Percentiles rank a stretch among this genome's conserved stretches.
These are phyloP conservation scores for Zeugodacus cucurbitae DNA, from an alignment of 1,140 invertebrate species.

Conservation along the genomic window DNA sequence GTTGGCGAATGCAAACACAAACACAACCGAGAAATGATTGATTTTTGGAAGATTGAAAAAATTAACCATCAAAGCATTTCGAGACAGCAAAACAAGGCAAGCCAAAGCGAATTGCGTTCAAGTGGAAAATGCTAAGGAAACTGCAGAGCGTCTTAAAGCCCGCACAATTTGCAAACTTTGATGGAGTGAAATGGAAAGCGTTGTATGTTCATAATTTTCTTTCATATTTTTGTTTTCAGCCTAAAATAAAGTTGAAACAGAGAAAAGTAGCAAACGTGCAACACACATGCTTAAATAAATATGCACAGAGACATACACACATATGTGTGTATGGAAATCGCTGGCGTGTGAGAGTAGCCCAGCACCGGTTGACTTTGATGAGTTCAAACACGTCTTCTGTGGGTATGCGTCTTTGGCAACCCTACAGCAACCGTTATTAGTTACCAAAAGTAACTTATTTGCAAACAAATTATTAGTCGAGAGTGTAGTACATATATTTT, in stretches of 20 bases:
- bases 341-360: too few relatives aligned
- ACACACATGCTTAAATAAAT: not conserved
- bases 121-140: not conserved
- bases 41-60: constrained; percentile 24
- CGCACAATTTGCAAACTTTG: not conserved
- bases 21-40: constrained; percentile 3
- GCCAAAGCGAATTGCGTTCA: not conserved
- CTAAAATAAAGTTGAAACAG: not conserved
- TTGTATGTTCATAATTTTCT: not conserved
- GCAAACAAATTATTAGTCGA: too few relatives aligned
- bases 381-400: too few relatives aligned
- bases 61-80: constrained; percentile 26
- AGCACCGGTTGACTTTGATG: too few relatives aligned
- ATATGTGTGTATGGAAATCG: too few relatives aligned
- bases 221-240: not conserved
- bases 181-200: not conserved
- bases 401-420: too few relatives aligned
- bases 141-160: not conserved
- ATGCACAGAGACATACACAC: not conserved
- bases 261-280: not conserved
- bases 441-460: too few relatives aligned
- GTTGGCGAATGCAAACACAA: not conserved
- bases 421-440: too few relatives aligned
- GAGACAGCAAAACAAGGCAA: not conserved
- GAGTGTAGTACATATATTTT: too few relatives aligned